Evolutionary conservation across 2,113 vertebrate species (phyloP).

Genomic region (Eulacestoma nigropectus): DNA sequence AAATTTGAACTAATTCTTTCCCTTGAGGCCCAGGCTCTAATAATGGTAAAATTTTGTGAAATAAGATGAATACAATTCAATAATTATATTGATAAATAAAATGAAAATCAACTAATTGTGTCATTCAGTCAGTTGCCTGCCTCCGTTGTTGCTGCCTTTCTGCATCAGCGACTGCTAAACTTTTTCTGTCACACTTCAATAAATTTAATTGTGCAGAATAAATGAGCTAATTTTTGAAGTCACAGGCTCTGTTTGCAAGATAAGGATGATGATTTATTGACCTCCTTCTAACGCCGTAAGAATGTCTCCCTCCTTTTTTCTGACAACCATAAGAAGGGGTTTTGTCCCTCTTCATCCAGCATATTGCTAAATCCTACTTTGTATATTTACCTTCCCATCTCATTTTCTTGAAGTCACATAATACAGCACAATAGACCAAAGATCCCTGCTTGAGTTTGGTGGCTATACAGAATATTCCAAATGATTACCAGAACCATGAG

Average conservation of each 20-base stretch:
- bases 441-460: background rate
- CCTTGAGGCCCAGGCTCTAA: constrained; percentile 58
- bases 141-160: constrained; percentile 81
- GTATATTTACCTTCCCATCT: constrained; percentile 12
- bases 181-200: constrained; percentile 99
- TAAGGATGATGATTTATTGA: constrained; percentile 96
- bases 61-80: constrained; percentile 87
- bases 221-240: constrained; percentile 99
- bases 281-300: constrained; percentile 73
- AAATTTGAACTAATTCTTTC: constrained; percentile 74
- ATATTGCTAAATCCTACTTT: background rate
- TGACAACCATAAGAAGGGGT: constrained; percentile 54
- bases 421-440: constrained; percentile 1
- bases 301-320: constrained; percentile 72
- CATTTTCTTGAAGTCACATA: constrained; percentile 26
- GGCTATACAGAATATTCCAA: background rate
- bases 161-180: constrained; percentile 87
- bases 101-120: constrained; percentile 88
- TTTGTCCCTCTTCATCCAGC: background rate
- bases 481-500: background rate
- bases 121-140: constrained; percentile 82
- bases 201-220: constrained; percentile 99
- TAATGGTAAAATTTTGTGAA: constrained; percentile 82
- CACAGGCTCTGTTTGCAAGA: constrained; percentile 90
- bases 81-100: constrained; percentile 94